Base-by-base conservation (phyloP, 2,797 vertebrate genomes). In the Enoplosus armatus region DNA sequence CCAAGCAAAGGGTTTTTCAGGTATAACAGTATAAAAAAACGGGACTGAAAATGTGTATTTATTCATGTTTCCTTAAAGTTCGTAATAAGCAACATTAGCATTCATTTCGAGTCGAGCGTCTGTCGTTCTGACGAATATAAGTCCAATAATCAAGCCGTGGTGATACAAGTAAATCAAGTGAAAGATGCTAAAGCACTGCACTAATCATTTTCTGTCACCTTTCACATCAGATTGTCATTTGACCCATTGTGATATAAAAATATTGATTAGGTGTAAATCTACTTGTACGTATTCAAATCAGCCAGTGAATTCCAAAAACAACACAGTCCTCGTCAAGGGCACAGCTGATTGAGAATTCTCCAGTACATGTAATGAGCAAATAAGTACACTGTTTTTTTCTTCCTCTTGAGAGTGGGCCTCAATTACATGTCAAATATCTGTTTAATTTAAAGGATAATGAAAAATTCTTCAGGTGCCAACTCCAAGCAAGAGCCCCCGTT, bases 381-480 rank as follows among this genome's bases (percentile, higher is more conserved):
- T 73, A 63, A 62, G 24, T 27, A 20, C 8, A 20, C n/a, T 22
- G 31, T 12, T 15, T 29, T 29, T 48, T 51, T 41, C 22, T 10
- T 45, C 22, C 54, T 72, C 35, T 1, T 66, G 58, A 77, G 78
- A 85, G 50, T 72, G 75, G 75, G 77, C 76, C 55, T 86, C 64
- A 72, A 65, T 82, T 69, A 64, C 43, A 69, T 31, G 79, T 79
- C 72, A 70, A 35, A 72, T 78, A 62, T 75, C 37, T 53, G 24
- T 75, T 41, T 83, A 82, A 84, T 81, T 80, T 87, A 69, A 89
- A 83, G 85, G 84, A 90, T 92, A 86, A 85, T 72, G 67, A 82
- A 77, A 65, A 81, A 86, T 90, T 88, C 50, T 82, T 91, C 69
- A 88, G 80, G 80, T 83, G 69, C 64, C 51, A 55, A 48, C 48